Conservation (phyloP, 1,140 invertebrate genomes). For the Neomicropteryx cornuta region DNA sequence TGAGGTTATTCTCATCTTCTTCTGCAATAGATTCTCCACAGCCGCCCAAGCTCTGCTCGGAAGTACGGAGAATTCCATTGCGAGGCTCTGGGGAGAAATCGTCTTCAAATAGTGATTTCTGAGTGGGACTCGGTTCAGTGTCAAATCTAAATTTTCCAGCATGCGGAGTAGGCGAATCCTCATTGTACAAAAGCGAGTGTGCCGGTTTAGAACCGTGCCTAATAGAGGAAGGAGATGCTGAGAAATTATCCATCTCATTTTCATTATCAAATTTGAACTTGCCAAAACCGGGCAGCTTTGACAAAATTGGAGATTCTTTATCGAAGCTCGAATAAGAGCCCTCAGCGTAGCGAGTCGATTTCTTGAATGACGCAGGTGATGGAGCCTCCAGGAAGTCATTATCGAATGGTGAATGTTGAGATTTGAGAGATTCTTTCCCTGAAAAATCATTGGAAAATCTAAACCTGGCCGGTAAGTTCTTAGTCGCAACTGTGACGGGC, state of each 20-base stretch:
- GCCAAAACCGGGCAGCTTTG: conserved; percentile 21
- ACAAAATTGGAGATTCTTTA: conserved; percentile 21
- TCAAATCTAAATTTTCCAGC: conserved; percentile 11
- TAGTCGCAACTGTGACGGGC: conserved; percentile 9
- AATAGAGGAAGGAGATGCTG: conserved; percentile 21
- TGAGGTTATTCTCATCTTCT: conserved; percentile 23
- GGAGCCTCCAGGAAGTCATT: conserved; percentile 50
- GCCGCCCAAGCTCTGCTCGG: conserved; percentile 11
- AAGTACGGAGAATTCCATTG: conserved; percentile 11
- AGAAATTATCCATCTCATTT: conserved; percentile 13
- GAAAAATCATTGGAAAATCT: conserved; percentile 47
- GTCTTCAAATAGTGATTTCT: conserved; percentile 57
- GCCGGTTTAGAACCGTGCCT: too few species aligned
- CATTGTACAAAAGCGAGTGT: conserved; percentile 10
- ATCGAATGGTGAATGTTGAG: conserved; percentile 54
- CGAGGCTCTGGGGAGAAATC: conserved; percentile 47
- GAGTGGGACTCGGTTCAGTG: conserved; percentile 29
- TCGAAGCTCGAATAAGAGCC: conserved; percentile 28
- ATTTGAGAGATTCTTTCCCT: conserved; percentile 31
- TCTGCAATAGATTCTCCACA: conserved; percentile 22
- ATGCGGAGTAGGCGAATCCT: conserved; percentile 14
- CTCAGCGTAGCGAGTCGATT: too few species aligned
- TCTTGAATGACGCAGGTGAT: conserved; percentile 22
- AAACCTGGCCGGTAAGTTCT: conserved; percentile 22
- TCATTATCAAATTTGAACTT: conserved; percentile 14